Evolutionary conservation across 2,888 invertebrate species (phyloP).

Genomic region (Andrena hattorfiana): DNA sequence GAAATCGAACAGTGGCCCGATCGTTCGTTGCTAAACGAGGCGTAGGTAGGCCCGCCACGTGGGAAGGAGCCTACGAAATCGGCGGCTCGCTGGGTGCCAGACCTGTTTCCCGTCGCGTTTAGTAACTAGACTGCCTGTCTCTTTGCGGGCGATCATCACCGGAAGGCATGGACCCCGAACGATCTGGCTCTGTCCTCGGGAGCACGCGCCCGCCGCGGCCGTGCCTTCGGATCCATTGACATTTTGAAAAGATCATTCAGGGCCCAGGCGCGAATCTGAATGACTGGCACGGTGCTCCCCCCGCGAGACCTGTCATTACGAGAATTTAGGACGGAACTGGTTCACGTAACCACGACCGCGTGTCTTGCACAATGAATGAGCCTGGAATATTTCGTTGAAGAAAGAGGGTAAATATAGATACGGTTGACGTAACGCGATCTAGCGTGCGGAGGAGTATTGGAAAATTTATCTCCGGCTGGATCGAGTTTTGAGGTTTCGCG

Average conservation of each 20-base stretch:
- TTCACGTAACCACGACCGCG: slow-evolving; percentile 22
- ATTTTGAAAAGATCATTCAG: slow-evolving; percentile 47
- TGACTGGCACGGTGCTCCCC: slow-evolving; percentile 38
- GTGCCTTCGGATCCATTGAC: slow-evolving; percentile 46
- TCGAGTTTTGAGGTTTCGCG: not conserved
- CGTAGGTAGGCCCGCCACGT: slow-evolving; percentile 51
- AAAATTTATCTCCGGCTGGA: not conserved
- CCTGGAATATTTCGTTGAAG: slow-evolving; percentile 5
- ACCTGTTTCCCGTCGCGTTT: slow-evolving; percentile 25
- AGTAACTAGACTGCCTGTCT: slow-evolving; percentile 48
- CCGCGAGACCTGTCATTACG: slow-evolving; percentile 11
- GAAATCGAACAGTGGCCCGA: slow-evolving; percentile 6
- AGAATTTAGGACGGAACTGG: slow-evolving; percentile 43
- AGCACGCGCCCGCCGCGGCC: slow-evolving; percentile 14
- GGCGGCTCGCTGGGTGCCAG: slow-evolving; percentile 5
- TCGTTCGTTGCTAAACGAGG: slow-evolving; percentile 37
- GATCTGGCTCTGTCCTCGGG: not conserved
- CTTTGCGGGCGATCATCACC: slow-evolving; percentile 34
- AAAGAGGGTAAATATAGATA: slow-evolving; percentile 7
- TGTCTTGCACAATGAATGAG: slow-evolving; percentile 37
- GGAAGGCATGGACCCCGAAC: slow-evolving; percentile 35
- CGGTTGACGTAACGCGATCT: not conserved
- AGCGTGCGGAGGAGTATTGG: not conserved
- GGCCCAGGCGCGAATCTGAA: slow-evolving; percentile 18
- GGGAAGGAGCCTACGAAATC: slow-evolving; percentile 49